Conservation (phyloP, 2,888 invertebrate species). For the Andrena marginata region DNA sequence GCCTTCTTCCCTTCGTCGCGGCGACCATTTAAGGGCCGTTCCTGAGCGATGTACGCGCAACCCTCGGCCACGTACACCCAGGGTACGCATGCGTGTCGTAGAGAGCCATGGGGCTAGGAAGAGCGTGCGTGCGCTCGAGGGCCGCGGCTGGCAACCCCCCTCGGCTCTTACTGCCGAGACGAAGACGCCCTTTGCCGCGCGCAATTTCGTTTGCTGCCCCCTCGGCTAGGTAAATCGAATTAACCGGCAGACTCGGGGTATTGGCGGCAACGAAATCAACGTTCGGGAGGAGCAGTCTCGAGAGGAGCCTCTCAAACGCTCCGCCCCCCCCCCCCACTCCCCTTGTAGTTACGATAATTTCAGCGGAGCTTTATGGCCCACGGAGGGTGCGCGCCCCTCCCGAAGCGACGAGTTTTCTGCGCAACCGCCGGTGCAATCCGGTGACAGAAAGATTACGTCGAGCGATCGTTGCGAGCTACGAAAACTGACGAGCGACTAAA, state of each 20-base stretch:
- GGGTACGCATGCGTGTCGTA: conserved; percentile 42
- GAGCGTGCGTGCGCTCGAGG: conserved; percentile 49
- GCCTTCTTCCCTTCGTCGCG: conserved; percentile 24
- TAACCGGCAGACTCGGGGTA: conserved; percentile 64
- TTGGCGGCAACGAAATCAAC: conserved; percentile 67
- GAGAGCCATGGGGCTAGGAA: not conserved
- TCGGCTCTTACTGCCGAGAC: conserved; percentile 57
- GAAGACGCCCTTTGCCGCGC: conserved; percentile 53
- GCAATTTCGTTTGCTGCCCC: conserved; percentile 64
- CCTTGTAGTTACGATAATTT: not conserved
- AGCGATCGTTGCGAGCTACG: too few species aligned
- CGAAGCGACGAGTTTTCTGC: not conserved
- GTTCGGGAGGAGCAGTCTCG: conserved; percentile 45
- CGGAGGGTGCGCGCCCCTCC: not conserved
- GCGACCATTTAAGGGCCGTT: conserved; percentile 59
- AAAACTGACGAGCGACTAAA: too few species aligned
- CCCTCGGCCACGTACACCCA: conserved; percentile 13
- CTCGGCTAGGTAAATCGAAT: conserved; percentile 70
- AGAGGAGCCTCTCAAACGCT: conserved; percentile 29
- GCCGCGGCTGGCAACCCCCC: conserved; percentile 57
- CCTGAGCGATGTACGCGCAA: conserved; percentile 47
- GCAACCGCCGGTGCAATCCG: not conserved
- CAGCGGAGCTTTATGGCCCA: not conserved
- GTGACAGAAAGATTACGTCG: too few species aligned
- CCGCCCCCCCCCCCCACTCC: not conserved